Base-by-base conservation (phyloP, 2,113 vertebrate genomes). In the Xiphophorus couchianus region DNA sequence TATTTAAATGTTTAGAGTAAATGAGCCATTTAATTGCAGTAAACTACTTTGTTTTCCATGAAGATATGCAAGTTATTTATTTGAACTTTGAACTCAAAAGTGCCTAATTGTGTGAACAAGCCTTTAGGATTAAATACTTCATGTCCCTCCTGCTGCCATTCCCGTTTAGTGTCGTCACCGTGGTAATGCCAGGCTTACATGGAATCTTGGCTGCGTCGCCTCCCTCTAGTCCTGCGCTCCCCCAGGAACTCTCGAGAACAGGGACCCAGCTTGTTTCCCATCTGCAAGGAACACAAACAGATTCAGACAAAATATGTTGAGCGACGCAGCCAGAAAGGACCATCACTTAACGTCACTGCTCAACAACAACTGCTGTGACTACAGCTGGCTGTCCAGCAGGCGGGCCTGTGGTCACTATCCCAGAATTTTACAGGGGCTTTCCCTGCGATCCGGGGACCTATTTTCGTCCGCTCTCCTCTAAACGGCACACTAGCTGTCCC, bases 221-320 rank as follows among this genome's bases (percentile, higher is more conserved):
- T 86, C 85, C 90, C 84, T 78, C 39, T 30, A 79, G 83, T 78
- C 80, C 81, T 39, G 48, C 0, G 0, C 85, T 91, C 87, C 83
- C 88, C 54, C 63, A 88, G 94, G 93, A 91, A 67, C 71, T 84
- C 89, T 68, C 84, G 92, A 93, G 94, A 95, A 94, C 89, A 86
- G 37, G 69, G 76, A 78, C 48, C 71, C 67, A 61, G 89, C 90
- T 89, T 86, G 89, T 92, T 95, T 95, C 94, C 94, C 94, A 95
- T 93, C 92, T 93, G 79, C 80, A 58, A 63, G 75, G 72, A 88
- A 90, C 73, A 87, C 93, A 92, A 92, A 92, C 91, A 89, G 85
- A 90, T 86, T 80, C 78, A 81, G 82, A 85, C 82, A 79, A 87
- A 92, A 77, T 48, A 80, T 82, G 79, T 66, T 71, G 71, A 42